These are phyloP conservation scores for Hydrozoanthus gracilis DNA, from an alignment of 92 coral and sea anemone species.

Conservation along the genomic window DNA sequence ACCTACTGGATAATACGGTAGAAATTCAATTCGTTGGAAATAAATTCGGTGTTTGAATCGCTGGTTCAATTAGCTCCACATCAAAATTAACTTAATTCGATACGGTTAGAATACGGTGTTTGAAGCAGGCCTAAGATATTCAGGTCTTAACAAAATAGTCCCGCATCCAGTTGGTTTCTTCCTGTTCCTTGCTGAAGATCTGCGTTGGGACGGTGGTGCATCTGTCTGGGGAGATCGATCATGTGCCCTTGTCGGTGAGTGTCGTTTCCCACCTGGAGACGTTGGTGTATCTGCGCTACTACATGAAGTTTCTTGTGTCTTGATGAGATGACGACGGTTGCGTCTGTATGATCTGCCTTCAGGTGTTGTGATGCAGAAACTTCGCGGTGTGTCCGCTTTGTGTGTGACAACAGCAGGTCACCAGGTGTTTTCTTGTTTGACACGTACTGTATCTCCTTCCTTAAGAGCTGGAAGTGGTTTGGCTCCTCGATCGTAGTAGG, in stretches of 20 bases:
- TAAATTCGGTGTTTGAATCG: no score
- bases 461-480: conserved; percentile 24
- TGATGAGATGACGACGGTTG: conserved; percentile 45
- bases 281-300: conserved; percentile 28
- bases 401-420: conserved; percentile 40
- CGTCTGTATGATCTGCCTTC: conserved; percentile 24
- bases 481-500: conserved; percentile 30
- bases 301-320: conserved; percentile 1
- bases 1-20: no score
- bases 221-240: conserved; percentile 4
- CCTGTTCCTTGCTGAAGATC: neutral
- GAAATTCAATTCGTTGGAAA: no score
- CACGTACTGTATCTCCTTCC: conserved; percentile 36
- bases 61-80: no score
- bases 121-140: no score
- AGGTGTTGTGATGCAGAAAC: conserved; percentile 15
- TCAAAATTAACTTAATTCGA: no score
- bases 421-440: conserved; percentile 34
- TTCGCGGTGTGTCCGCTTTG: conserved; percentile 43
- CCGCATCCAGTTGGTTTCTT: conserved; percentile 4
- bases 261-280: neutral
- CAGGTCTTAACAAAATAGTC: conserved; percentile 10
- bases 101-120: no score
- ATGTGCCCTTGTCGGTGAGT: conserved; percentile 3
- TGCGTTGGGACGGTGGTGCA: neutral